phyloP scores from a whole-genome alignment of 2,113 vertebrate species.

The Platichthys flesus region DNA sequence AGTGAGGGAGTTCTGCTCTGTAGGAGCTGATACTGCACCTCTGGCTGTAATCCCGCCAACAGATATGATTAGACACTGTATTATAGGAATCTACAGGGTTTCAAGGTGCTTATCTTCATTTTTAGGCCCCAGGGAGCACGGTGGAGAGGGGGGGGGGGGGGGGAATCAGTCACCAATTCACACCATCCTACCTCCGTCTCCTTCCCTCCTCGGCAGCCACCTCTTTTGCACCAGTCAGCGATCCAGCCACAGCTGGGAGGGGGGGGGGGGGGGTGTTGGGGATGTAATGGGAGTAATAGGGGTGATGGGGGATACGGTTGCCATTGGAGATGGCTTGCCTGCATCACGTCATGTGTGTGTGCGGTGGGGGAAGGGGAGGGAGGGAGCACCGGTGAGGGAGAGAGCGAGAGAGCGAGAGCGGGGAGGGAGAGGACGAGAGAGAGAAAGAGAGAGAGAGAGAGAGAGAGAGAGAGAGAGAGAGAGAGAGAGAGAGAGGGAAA shows the following conservation, averaged over 20 bases:
- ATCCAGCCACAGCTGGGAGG: slow-evolving; percentile 44
- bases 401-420: slow-evolving; percentile 22
- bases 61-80: slow-evolving; percentile 69
- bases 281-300: slow-evolving; percentile 59
- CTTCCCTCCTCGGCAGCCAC: slow-evolving; percentile 42
- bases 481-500: slow-evolving; percentile 19
- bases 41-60: slow-evolving; percentile 47
- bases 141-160: not conserved
- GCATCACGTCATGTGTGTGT: slow-evolving; percentile 77
- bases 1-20: slow-evolving; percentile 32
- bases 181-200: not conserved
- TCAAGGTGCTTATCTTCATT: slow-evolving; percentile 73
- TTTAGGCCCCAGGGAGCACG: slow-evolving; percentile 39
- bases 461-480: slow-evolving; percentile 14
- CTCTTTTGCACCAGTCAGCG: slow-evolving; percentile 64
- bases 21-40: slow-evolving; percentile 21
- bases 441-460: no score
- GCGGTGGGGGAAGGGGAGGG: slow-evolving; percentile 24
- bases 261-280: slow-evolving; percentile 6
- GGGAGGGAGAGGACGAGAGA: slow-evolving; percentile 24
- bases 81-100: slow-evolving; percentile 56
- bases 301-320: slow-evolving; percentile 76
- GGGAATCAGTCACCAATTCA: slow-evolving; percentile 32
- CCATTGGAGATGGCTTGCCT: slow-evolving; percentile 78
- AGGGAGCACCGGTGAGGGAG: slow-evolving; percentile 54